phyloP scores from a whole-genome alignment of 2,113 vertebrate genomes.

The Syngnathus floridae region DNA sequence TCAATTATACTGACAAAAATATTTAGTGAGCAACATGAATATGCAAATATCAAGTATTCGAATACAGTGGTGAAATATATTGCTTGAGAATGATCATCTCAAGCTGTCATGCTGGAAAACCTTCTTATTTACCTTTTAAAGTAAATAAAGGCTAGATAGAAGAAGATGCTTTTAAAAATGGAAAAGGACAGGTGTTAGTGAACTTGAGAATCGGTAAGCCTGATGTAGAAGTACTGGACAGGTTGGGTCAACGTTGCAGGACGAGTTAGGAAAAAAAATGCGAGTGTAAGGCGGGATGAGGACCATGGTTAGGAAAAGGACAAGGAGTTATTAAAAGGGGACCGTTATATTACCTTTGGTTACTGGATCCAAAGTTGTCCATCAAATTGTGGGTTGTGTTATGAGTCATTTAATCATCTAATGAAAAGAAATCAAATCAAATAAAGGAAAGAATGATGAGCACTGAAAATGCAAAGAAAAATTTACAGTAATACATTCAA shows the following conservation, averaged over 20 bases:
- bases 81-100: slow-evolving; percentile 6
- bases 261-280: slow-evolving; percentile 11
- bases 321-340: slow-evolving; percentile 37
- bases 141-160: slow-evolving; percentile 19
- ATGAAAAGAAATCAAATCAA: slow-evolving; percentile 71
- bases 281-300: slow-evolving; percentile 28
- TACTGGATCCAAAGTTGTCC: slow-evolving; percentile 63
- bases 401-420: slow-evolving; percentile 66
- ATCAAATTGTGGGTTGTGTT: slow-evolving; percentile 63
- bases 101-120: slow-evolving; percentile 22
- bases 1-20: neutral
- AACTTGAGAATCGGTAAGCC: neutral
- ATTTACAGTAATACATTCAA: slow-evolving; percentile 47
- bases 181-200: slow-evolving; percentile 5
- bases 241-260: slow-evolving; percentile 30
- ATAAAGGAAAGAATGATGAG: slow-evolving; percentile 60
- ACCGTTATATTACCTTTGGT: slow-evolving; percentile 56
- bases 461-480: slow-evolving; percentile 61
- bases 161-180: slow-evolving; percentile 1
- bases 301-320: slow-evolving; percentile 42
- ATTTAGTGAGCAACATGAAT: slow-evolving; percentile 13
- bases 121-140: slow-evolving; percentile 8
- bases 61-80: slow-evolving; percentile 2
- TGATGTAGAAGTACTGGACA: slow-evolving; percentile 11
- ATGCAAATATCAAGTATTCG: slow-evolving; percentile 4